A percentile compares a stretch with the other conserved stretches of the same genome.
phyloP scores from a whole-genome alignment of 2,113 vertebrate species.

The Elgaria multicarinata region DNA sequence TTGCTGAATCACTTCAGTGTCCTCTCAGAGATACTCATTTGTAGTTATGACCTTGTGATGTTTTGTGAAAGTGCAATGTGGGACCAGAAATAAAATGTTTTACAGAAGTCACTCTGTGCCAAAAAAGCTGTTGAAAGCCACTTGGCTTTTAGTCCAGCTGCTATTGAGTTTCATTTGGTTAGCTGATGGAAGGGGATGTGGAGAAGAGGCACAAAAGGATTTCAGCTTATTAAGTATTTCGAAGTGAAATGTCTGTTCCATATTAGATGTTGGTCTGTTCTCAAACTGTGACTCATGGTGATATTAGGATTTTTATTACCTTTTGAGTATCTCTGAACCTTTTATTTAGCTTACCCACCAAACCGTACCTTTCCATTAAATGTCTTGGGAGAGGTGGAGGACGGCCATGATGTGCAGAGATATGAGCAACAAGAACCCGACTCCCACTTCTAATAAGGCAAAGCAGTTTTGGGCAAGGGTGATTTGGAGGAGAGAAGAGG shows the following conservation, averaged over 20 bases:
- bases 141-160: conserved; percentile 58
- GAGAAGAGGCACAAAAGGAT: conserved; percentile 47
- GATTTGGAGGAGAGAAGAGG: neutral
- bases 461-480: neutral
- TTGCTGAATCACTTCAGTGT: conserved; percentile 48
- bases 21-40: conserved; percentile 51
- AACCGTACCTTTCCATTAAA: conserved; percentile 29
- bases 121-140: conserved; percentile 60
- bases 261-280: conserved; percentile 67
- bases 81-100: conserved; percentile 60
- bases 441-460: neutral
- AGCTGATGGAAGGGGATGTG: conserved; percentile 18
- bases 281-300: conserved; percentile 71
- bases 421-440: too few relatives aligned
- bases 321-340: conserved; percentile 54
- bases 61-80: conserved; percentile 51
- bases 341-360: conserved; percentile 58
- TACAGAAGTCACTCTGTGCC: conserved; percentile 44
- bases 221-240: conserved; percentile 61
- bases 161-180: conserved; percentile 63
- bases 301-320: conserved; percentile 60
- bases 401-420: neutral
- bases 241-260: conserved; percentile 63
- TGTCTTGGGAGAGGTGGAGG: conserved; percentile 29
- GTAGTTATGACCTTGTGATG: neutral